These are phyloP conservation scores for Gymnobelideus leadbeateri DNA, from an alignment of 2,113 vertebrate genomes.

Conservation along the genomic window DNA sequence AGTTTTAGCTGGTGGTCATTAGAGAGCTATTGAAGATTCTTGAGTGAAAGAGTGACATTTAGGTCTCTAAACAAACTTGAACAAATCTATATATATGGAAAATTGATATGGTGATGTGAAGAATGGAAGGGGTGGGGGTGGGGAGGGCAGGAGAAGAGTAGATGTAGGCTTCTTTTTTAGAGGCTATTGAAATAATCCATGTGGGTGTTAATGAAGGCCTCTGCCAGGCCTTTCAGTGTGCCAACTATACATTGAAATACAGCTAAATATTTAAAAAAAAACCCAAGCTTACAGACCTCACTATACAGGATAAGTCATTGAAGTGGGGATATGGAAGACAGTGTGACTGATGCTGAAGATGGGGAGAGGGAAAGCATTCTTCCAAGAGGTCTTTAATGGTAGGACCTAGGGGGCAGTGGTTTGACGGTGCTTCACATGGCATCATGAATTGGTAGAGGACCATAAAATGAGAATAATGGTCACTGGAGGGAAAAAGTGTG, in stretches of 20 bases:
- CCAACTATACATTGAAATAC: background rate
- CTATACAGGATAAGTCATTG: background rate
- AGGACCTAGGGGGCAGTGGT: background rate
- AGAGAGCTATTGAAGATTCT: background rate
- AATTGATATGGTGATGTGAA: background rate
- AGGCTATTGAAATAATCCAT: background rate
- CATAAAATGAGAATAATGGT: background rate
- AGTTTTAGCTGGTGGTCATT: background rate
- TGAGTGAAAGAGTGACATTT: background rate
- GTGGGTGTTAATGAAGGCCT: background rate
- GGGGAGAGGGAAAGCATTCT: background rate
- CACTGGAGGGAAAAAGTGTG: background rate
- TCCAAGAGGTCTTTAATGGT: background rate
- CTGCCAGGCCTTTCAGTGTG: background rate
- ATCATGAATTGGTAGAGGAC: background rate
- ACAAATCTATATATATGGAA: background rate
- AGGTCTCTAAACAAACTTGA: background rate
- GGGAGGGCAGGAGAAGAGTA: background rate
- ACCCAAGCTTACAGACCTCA: background rate
- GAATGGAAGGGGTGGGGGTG: background rate
- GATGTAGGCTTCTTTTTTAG: background rate
- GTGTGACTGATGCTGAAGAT: background rate
- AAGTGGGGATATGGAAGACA: background rate
- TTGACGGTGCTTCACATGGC: background rate
- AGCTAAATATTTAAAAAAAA: background rate